Conservation (phyloP, 1,140 invertebrate species). For the Drosophila ambigua region DNA sequence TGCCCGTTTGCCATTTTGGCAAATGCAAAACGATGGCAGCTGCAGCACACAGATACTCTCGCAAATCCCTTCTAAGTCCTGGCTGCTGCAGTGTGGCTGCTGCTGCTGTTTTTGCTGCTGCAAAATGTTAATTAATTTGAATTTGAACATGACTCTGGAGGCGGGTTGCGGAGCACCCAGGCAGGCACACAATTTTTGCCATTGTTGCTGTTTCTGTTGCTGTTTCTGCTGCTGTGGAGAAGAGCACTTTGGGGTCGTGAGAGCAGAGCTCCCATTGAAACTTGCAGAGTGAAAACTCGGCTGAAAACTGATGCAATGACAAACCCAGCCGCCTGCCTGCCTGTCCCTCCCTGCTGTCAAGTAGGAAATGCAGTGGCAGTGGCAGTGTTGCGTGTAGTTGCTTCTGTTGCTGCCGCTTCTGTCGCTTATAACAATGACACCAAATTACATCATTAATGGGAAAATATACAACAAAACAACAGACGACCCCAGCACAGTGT, state of each 20-base stretch:
- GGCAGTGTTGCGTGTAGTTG: slow-evolving; percentile 31
- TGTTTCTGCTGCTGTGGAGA: neutral
- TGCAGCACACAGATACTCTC: slow-evolving; percentile 1
- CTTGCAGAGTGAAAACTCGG: slow-evolving; percentile 11
- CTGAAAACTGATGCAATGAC: slow-evolving; percentile 35
- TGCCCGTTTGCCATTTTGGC: neutral
- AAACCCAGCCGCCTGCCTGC: slow-evolving; percentile 4
- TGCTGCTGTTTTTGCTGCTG: slow-evolving; percentile 8
- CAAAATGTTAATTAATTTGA: slow-evolving; percentile 62
- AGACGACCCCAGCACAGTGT: neutral
- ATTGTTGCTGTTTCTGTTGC: slow-evolving; percentile 7
- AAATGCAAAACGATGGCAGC: slow-evolving; percentile 11
- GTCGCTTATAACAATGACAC: slow-evolving; percentile 60
- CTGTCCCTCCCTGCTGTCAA: slow-evolving; percentile 27
- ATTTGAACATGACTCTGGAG: slow-evolving; percentile 31
- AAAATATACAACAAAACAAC: slow-evolving; percentile 44
- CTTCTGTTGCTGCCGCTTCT: slow-evolving; percentile 19
- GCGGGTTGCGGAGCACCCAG: slow-evolving; percentile 9
- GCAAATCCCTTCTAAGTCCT: slow-evolving; percentile 37
- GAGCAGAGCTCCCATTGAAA: slow-evolving; percentile 29
- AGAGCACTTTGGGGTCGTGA: slow-evolving; percentile 8
- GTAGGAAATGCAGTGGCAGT: slow-evolving; percentile 60
- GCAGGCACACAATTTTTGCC: slow-evolving; percentile 31
- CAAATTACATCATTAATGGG: slow-evolving; percentile 73
- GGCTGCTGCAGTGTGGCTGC: slow-evolving; percentile 14